Evolutionary conservation across 2,888 invertebrate genomes (phyloP).

Genomic region (Antitype chi): DNA sequence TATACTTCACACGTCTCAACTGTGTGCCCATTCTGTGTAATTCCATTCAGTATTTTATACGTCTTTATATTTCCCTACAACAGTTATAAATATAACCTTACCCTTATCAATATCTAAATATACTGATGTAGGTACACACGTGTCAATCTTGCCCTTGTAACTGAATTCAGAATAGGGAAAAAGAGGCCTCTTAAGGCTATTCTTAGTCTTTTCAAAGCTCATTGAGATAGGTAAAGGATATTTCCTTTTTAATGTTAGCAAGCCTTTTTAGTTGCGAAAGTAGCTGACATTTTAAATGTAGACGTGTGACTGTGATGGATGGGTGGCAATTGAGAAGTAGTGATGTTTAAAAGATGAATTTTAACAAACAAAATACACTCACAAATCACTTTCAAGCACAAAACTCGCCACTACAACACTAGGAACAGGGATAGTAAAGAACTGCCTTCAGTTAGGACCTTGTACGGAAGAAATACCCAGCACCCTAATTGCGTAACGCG

Average conservation of each 20-base stretch:
- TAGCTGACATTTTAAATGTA: background rate
- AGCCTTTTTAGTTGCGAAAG: background rate
- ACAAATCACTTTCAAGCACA: too few species aligned
- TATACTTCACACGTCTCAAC: too few species aligned
- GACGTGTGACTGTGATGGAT: background rate
- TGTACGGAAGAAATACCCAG: too few species aligned
- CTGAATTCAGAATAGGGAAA: constrained; percentile 13
- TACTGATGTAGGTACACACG: background rate
- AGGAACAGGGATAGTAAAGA: too few species aligned
- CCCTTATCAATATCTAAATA: constrained; percentile 1
- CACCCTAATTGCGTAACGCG: too few species aligned
- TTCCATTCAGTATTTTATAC: background rate
- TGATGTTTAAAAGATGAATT: too few species aligned
- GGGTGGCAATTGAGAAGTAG: too few species aligned
- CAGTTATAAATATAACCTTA: background rate
- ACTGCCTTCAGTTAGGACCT: too few species aligned
- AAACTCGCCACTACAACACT: too few species aligned
- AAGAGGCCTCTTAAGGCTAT: constrained; percentile 7
- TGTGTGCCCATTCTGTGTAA: background rate
- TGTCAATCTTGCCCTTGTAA: background rate
- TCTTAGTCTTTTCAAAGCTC: constrained; percentile 27
- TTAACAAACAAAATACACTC: too few species aligned
- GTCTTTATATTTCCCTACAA: background rate
- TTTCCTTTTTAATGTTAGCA: background rate
- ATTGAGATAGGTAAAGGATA: constrained; percentile 2